Evolutionary conservation across 2,797 vertebrate species (phyloP).

Genomic region (Aselliscus stoliczkanus): DNA sequence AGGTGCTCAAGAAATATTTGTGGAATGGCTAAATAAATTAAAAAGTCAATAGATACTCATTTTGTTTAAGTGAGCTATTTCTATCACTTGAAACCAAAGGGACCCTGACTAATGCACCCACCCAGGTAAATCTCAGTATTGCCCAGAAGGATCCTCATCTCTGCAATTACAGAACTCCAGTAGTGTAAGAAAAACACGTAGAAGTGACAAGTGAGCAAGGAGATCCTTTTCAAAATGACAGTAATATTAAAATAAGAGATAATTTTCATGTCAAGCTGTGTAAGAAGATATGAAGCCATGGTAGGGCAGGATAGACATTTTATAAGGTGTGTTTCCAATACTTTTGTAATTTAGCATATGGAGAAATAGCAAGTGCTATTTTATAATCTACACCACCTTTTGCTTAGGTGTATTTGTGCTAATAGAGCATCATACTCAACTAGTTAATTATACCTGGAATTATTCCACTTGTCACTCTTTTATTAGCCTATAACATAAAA

Average conservation of each 20-base stretch:
- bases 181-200: not conserved
- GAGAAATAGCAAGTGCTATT: not conserved
- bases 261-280: not conserved
- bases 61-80: not conserved
- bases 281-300: not conserved
- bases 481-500: slow-evolving; percentile 12
- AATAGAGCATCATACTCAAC: not conserved
- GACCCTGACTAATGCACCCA: not conserved
- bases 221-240: not conserved
- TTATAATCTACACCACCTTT: not conserved
- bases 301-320: not conserved
- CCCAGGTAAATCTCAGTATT: not conserved
- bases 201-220: not conserved
- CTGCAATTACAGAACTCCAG: not conserved
- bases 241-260: not conserved
- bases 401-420: not conserved
- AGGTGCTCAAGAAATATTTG: not conserved
- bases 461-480: not conserved
- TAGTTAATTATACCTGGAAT: not conserved
- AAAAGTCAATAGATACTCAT: not conserved
- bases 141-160: not conserved
- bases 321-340: not conserved
- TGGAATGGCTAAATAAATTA: not conserved
- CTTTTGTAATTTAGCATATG: not conserved
- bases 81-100: not conserved